These are phyloP conservation scores for Cepaea hortensis DNA, from an alignment of 2,888 invertebrate genomes.

Conservation along the genomic window DNA sequence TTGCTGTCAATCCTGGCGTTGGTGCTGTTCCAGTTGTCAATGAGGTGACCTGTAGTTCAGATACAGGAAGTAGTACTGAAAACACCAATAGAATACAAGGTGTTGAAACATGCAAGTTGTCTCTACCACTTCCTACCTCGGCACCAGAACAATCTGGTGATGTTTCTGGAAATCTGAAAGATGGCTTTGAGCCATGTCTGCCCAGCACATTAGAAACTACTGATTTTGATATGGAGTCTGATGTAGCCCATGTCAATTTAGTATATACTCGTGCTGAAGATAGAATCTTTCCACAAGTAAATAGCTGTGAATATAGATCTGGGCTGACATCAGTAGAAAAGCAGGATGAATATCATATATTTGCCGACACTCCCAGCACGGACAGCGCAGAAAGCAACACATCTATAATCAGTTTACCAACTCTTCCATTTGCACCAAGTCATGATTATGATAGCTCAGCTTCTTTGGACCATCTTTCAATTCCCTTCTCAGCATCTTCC, in stretches of 20 bases:
- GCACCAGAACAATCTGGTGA: not conserved
- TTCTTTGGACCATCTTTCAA: not conserved
- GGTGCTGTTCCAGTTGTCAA: not conserved
- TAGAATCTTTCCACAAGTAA: not conserved
- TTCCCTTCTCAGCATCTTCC: not conserved
- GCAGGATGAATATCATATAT: too few species aligned
- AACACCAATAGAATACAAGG: not conserved
- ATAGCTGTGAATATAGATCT: not conserved
- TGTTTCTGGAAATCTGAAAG: not conserved
- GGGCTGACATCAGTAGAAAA: not conserved
- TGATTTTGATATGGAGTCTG: conserved; percentile 4
- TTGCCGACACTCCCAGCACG: not conserved
- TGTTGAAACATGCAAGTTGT: not conserved
- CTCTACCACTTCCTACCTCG: not conserved
- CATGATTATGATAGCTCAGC: not conserved
- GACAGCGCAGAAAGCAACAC: too few species aligned
- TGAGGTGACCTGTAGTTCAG: not conserved
- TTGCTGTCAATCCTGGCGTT: too few species aligned
- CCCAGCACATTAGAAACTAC: not conserved
- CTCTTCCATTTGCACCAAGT: not conserved
- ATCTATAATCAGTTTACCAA: not conserved
- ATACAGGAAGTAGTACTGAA: not conserved
- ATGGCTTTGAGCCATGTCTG: not conserved
- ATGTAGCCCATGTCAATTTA: not conserved
- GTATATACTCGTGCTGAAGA: not conserved